Base-by-base conservation (phyloP, 1,140 invertebrate species). In the Pogonus chalceus region DNA sequence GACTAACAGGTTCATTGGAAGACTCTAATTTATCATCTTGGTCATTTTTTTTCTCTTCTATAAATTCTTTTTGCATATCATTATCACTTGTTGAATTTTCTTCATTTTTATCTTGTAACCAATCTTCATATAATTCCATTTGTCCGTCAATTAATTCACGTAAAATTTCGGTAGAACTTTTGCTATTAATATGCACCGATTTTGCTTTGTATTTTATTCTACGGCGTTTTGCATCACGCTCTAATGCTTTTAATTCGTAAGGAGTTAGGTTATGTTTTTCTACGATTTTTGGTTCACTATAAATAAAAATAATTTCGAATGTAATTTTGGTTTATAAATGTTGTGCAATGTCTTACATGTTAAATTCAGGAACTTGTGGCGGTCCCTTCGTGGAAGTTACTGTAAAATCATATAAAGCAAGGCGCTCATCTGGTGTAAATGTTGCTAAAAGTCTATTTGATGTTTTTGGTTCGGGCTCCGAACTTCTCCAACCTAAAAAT, bases 141-240 rank as follows among this genome's bases (percentile, higher is more conserved):
- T 84, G 81, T 23, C 79, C 76, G 51, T 73, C 69, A 51, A 85
- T 82, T 4, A 84, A 72, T 64, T 81, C 79, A 9, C 79, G 71
- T 12, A 83, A 63, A 20, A 82, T 74, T 67, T 84, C 79, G 0
- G 72, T 76, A 22, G 83, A 76, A 53, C 77, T 82, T 58, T 77
- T 77, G 49, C 76, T 75, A 61, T 81, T 82, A 24, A 78, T 80
- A 52, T 82, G 78, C 23, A 81, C 78, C 20, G 76, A 75, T 64
- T 75, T 79, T 3, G 37, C 4, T 18, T 43, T 43, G 58, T 84
- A 79, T 61, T 79, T 81, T 1, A 75, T 67, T 60, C 80, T 71
- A 0, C 83, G 71, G 21, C 83, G 72, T 65, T 80, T 81, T 54
- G 80, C 71, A 65, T 85, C 76, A 7, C 83, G 72, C 59, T 81